Evolutionary conservation across 1,140 invertebrate species (phyloP), one percentile per base, ranked within the genome.

Genomic region (Littorina saxatilis): DNA sequence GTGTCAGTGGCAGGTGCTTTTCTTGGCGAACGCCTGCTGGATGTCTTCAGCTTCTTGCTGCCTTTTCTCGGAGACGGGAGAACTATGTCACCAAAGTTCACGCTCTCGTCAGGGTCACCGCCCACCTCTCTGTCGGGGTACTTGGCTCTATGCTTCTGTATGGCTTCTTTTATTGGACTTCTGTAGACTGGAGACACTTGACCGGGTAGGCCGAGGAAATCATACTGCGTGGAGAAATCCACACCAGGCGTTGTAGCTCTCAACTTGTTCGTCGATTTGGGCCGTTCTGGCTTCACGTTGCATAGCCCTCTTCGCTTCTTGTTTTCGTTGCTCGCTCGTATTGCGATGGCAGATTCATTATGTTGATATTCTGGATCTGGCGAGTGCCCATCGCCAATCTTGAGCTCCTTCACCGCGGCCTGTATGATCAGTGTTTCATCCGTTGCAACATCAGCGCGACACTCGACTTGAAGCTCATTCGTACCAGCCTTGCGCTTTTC

Each of bases 141-240:
- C 32, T 29, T 17, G 13, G 13, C 15, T 66, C 11, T 37, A 1
- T 9, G 35, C 15, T 20, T 68, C 66, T 20, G 0, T 13, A 39
- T 37, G 37, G 9, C 17, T 39, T 13, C 39, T 68, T 39, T 37
- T 20, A 47, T 47, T 17, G 43, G 43, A 47, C 43, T 47, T 47
- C 43, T 5, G 43, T 9, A 47, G 17, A 5, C 43, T 9, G 43
- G 43, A 9, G 43, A 47, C 43, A 47, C 15, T 68, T 68, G 66
- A 17, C 3, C 66, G 15, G 32, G 13, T 40, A 68, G 5, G 66
- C 2, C 39, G 66, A 39, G 23, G 27, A 68, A 68, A 17, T 68
- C 37, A 35, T 68, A 68, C 66, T 68, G 66, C 20, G 66, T 68
- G 66, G 66, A 37, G 20, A 68, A 68, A 32, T 68, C 66, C 39